Evolutionary conservation across 1,140 invertebrate genomes (phyloP), one percentile per base, ranked within the genome.

Genomic region (Panonychus citri): DNA sequence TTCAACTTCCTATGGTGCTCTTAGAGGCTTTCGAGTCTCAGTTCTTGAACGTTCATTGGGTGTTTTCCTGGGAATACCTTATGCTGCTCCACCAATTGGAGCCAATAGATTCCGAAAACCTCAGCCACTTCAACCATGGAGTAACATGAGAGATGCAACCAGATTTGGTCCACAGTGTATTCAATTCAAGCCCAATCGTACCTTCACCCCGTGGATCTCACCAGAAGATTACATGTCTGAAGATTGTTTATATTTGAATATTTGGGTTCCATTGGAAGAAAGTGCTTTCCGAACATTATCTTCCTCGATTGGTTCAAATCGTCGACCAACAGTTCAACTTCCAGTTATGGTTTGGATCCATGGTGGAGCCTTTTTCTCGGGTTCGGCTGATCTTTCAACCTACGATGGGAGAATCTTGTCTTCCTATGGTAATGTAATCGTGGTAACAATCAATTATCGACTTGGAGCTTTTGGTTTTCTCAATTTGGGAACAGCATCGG

Each of bases 241-340:
- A 74, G 90, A 97, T 71, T 97, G 93, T 69, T 77, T 96, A n/a
- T 93, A 91, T 69, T 76, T 96, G 56, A 95, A 90, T 69, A 83
- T 96, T 1, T 78, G 74, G 74, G 68, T 79, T 58, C 88, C 89
- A 1, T n/a, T 46, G 2, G 43, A 46, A 46, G 21, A n/a, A 46
- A 21, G 76, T 90, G 1, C 83, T 37, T 39, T 15, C 8, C 53
- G 27, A 54, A 37, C n/a, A n/a, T n/a, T 78, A 65, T 68, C 64
- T 21, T 37, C 8, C 10, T 51, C 19, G 5, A n/a, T 34, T 7
- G 30, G 30, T 7, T 7, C 5, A 12, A 5, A 34, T 7, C 5
- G 12, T 7, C 5, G 8, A 55, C 56, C 65, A 50, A 67, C 69
- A 26, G 66, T 56, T 62, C 64, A 46, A 58, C 63, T 58, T 60